Conservation (phyloP, 2,113 vertebrate species). For the Noctilio leporinus region DNA sequence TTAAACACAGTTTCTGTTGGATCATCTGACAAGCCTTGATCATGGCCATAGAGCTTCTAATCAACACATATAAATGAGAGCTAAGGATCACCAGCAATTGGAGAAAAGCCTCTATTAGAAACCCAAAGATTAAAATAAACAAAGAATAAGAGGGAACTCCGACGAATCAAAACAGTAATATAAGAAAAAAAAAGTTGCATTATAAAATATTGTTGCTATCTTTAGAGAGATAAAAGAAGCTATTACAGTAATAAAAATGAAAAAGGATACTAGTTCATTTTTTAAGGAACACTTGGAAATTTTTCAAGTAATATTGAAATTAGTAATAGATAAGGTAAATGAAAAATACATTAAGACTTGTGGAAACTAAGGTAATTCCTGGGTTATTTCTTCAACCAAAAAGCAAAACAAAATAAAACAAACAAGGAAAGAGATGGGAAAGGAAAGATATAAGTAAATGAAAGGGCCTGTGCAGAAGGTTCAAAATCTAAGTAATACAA, state of each 20-base stretch:
- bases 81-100: neutral
- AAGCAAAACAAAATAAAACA: constrained; percentile 18
- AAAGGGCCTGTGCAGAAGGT: neutral
- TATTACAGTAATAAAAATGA: neutral
- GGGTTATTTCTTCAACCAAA: neutral
- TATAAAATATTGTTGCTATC: neutral
- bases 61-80: neutral
- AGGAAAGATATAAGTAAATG: neutral
- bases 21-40: neutral
- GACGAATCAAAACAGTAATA: neutral
- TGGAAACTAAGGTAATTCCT: neutral
- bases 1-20: neutral
- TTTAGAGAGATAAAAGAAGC: neutral
- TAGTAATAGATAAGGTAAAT: neutral
- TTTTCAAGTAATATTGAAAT: neutral
- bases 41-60: neutral
- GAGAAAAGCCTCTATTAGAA: neutral
- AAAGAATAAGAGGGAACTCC: neutral
- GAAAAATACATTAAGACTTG: neutral
- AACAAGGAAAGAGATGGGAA: neutral
- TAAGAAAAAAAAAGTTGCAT: neutral
- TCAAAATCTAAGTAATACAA: neutral
- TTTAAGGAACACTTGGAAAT: neutral
- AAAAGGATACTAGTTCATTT: neutral
- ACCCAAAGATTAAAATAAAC: neutral